Evolutionary conservation across 1,140 invertebrate species (phyloP).

Genomic region (Bombus breviceps): DNA sequence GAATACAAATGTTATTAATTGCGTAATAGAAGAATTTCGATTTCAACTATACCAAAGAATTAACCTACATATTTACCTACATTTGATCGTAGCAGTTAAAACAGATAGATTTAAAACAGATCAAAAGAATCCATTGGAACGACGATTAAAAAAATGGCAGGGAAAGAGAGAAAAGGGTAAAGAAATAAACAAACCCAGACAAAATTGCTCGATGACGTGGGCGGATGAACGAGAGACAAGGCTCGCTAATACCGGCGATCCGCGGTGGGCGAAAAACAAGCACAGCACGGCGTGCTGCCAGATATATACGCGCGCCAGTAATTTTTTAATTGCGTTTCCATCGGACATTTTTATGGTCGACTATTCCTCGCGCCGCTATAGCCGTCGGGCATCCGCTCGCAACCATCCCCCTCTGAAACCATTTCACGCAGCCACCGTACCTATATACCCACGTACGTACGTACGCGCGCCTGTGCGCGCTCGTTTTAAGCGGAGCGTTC

Average conservation of each 20-base stretch:
- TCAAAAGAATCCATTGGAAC: background rate
- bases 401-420: conserved; percentile 17
- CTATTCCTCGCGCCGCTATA: conserved; percentile 53
- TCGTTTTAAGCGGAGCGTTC: conserved; percentile 37
- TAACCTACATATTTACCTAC: too few species aligned
- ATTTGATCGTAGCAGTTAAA: too few species aligned
- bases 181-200: background rate
- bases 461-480: conserved; percentile 5
- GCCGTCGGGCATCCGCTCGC: conserved; percentile 43
- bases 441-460: background rate
- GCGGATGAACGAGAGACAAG: conserved; percentile 46
- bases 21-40: too few species aligned
- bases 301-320: conserved; percentile 63
- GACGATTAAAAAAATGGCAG: background rate
- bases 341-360: conserved; percentile 70
- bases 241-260: conserved; percentile 54
- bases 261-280: conserved; percentile 57
- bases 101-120: background rate
- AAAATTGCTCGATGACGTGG: conserved; percentile 18
- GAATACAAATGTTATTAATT: too few species aligned
- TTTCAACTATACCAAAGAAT: too few species aligned
- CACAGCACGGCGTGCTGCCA: conserved; percentile 14
- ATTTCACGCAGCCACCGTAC: conserved; percentile 16
- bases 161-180: background rate
- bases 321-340: conserved; percentile 71